These are phyloP conservation scores for Meteorus colon DNA, from an alignment of 2,888 invertebrate genomes.

Conservation along the genomic window DNA sequence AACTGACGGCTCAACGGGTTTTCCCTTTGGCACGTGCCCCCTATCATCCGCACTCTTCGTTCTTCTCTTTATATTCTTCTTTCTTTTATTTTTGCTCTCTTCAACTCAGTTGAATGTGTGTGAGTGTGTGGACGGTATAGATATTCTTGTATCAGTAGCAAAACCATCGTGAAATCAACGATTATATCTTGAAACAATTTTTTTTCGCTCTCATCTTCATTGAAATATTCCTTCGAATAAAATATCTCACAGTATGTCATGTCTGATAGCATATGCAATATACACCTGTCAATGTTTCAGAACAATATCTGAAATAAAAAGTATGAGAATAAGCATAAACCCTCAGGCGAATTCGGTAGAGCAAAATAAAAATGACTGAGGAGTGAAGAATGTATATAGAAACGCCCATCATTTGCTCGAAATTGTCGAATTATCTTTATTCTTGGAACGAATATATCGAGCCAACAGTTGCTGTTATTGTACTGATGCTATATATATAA, in stretches of 20 bases:
- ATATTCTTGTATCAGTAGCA: slow-evolving; percentile 14
- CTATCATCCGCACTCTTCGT: slow-evolving; percentile 47
- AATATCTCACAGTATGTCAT: background rate
- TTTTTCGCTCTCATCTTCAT: background rate
- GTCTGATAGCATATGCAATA: background rate
- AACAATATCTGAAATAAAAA: background rate
- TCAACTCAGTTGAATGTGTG: slow-evolving; percentile 23
- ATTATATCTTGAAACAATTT: slow-evolving; percentile 11
- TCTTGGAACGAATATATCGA: slow-evolving; percentile 25
- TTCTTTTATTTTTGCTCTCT: slow-evolving; percentile 39
- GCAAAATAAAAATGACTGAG: background rate
- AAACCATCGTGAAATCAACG: background rate
- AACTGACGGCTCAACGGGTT: slow-evolving; percentile 71
- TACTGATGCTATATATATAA: slow-evolving; percentile 20
- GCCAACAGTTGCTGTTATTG: slow-evolving; percentile 29
- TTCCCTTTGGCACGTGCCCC: slow-evolving; percentile 60
- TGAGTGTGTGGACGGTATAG: background rate
- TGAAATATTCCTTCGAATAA: slow-evolving; percentile 15
- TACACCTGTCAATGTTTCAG: background rate
- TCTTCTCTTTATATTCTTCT: slow-evolving; percentile 39
- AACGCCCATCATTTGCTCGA: slow-evolving; percentile 33
- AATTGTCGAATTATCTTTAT: slow-evolving; percentile 40
- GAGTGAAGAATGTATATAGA: slow-evolving; percentile 24
- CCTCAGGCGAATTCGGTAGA: background rate
- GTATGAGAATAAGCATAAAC: background rate